phyloP scores from a whole-genome alignment of 2,888 invertebrate genomes.

The Pantelozetes paolii region DNA sequence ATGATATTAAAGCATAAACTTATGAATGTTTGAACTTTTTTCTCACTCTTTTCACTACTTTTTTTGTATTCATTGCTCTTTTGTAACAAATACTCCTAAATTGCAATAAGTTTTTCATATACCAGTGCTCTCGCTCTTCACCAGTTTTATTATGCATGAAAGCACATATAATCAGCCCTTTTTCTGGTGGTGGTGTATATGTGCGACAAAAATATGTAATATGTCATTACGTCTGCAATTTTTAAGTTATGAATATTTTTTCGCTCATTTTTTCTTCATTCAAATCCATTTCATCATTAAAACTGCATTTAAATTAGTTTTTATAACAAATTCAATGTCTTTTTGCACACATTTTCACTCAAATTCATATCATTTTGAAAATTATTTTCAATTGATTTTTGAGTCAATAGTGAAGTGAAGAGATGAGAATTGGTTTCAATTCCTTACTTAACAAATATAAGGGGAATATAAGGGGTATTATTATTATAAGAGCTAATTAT shows the following conservation, averaged over 20 bases:
- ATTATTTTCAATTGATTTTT: neutral
- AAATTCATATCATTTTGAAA: neutral
- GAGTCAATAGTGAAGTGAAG: neutral
- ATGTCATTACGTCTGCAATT: constrained; percentile 33
- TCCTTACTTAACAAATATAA: no score
- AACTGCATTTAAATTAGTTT: constrained; percentile 15
- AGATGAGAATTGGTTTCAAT: neutral
- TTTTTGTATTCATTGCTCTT: constrained; percentile 2
- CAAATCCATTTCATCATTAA: neutral
- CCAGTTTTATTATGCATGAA: constrained; percentile 20
- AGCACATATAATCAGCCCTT: constrained; percentile 35
- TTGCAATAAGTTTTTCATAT: constrained; percentile 16
- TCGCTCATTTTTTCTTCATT: constrained; percentile 8
- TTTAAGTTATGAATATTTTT: constrained; percentile 21
- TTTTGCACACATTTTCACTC: neutral
- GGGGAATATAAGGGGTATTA: neutral
- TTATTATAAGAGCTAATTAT: neutral
- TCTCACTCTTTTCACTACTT: neutral
- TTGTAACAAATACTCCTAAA: constrained; percentile 27
- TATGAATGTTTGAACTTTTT: neutral
- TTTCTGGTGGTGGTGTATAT: neutral
- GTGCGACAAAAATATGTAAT: constrained; percentile 24
- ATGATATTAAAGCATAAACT: neutral
- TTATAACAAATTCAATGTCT: neutral
- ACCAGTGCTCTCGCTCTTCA: neutral